These are phyloP conservation scores for Melanostigma gelatinosum DNA, from an alignment of 2,113 vertebrate genomes.

Conservation along the genomic window DNA sequence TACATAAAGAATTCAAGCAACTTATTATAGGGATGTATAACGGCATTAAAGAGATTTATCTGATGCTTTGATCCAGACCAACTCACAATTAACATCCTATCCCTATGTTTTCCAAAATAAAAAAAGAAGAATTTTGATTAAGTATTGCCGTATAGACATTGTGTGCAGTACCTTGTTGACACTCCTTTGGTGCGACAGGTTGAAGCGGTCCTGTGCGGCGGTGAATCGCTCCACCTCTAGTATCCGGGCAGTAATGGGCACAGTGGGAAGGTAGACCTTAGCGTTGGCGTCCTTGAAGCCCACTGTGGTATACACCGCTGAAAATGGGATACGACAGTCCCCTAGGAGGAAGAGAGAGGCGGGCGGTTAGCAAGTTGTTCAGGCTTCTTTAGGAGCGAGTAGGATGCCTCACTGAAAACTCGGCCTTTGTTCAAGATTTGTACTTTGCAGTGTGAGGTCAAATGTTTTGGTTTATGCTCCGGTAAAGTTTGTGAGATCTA, in stretches of 20 bases:
- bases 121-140: background rate
- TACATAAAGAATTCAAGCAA: background rate
- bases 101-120: background rate
- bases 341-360: constrained; percentile 71
- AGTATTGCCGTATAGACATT: no score
- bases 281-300: constrained; percentile 89
- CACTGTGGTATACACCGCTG: constrained; percentile 88
- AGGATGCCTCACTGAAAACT: constrained; percentile 42
- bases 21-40: background rate
- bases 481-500: constrained; percentile 19
- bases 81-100: background rate
- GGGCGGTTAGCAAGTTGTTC: constrained; percentile 14
- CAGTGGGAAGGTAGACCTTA: constrained; percentile 86
- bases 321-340: constrained; percentile 86
- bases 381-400: constrained; percentile 29
- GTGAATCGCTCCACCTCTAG: constrained; percentile 94
- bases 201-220: constrained; percentile 84
- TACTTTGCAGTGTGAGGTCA: constrained; percentile 17
- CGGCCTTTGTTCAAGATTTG: constrained; percentile 25
- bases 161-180: constrained; percentile 79
- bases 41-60: background rate
- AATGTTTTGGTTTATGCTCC: constrained; percentile 29
- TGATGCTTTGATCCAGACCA: background rate
- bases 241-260: constrained; percentile 88
- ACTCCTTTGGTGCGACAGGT: constrained; percentile 76